phyloP scores from a whole-genome alignment of 2,888 invertebrate species.

The Hedychridium roseum region DNA sequence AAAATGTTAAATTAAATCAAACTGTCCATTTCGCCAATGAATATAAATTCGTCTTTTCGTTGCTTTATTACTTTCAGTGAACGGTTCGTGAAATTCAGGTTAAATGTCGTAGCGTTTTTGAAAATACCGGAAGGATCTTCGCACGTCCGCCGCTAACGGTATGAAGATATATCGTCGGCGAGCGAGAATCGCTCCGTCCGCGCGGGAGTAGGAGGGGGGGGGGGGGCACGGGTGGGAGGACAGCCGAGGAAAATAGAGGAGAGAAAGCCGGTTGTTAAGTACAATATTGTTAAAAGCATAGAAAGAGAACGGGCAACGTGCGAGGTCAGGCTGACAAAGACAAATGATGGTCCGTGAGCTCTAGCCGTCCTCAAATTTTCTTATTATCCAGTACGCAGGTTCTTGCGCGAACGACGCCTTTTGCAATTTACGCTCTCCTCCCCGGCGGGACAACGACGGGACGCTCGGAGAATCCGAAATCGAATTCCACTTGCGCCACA shows the following conservation, averaged over 20 bases:
- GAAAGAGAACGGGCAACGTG: constrained; percentile 41
- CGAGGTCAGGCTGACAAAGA: constrained; percentile 53
- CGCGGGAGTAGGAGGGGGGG: constrained; percentile 32
- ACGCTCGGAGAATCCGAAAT: constrained; percentile 27
- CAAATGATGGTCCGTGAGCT: constrained; percentile 48
- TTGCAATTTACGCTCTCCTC: constrained; percentile 38
- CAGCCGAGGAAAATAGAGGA: constrained; percentile 27
- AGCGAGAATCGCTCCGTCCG: no score
- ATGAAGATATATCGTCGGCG: constrained; percentile 44
- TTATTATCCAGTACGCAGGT: constrained; percentile 43
- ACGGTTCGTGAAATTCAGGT: constrained; percentile 12
- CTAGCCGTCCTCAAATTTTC: constrained; percentile 55
- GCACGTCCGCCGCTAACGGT: constrained; percentile 21
- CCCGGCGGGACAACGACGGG: constrained; percentile 8
- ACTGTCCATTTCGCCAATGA: no score
- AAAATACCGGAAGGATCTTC: constrained; percentile 16
- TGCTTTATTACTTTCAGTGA: no score
- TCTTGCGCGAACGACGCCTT: constrained; percentile 29
- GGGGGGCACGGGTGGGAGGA: constrained; percentile 24
- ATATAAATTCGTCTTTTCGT: no score
- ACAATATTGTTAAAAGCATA: constrained; percentile 57
- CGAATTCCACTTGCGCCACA: constrained; percentile 14
- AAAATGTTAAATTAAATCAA: constrained; percentile 1
- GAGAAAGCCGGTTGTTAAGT: constrained; percentile 36
- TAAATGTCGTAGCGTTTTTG: constrained; percentile 16